Evolutionary conservation across 2,888 invertebrate genomes (phyloP), one percentile per base, ranked within the genome.

Genomic region (Endomychus coccineus): DNA sequence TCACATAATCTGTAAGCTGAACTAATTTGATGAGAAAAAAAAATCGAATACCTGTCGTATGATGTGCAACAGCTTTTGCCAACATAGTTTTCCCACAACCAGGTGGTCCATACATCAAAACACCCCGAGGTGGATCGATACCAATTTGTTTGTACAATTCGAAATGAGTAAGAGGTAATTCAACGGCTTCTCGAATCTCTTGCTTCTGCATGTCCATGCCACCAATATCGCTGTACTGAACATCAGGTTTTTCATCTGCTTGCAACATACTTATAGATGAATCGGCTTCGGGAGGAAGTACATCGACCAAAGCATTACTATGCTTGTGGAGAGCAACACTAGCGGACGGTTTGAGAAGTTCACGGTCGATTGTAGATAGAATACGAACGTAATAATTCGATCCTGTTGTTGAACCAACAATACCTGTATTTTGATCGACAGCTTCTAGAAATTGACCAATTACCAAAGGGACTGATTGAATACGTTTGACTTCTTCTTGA

Each of bases 121-220:
- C 98, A 25, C 59, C 59, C 31, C 60, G 52, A 0, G 98, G 98
- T 1, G 98, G 98, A 64, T 98, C 97, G 59, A 99, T 98, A 67
- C 98, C 97, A 58, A 90, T 89, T 73, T 98, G 97, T 64, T 97
- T 86, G 68, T 98, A 98, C 24, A 98, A 70, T 66, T 98, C 98
- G 59, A 96, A 96, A 64, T 99, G 98, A 11, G 97, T 98, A 11
- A 98, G 71, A 0, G 98, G 98, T 42, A 98, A 68, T 64, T 98
- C 98, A 1, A 98, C 98, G 3, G 98, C 98, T 68, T 98, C 98
- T 35, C 95, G 73, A 52, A 98, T 97, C 67, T 99, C 98, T 62
- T 99, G 98, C 58, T 98, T 98, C 66, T 99, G 98, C 74, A 97
- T 94, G 66, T 99, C 98, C 88, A 98, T 90, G 19, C 98, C 98